Evolutionary conservation across 2,797 vertebrate species (phyloP).

Genomic region (Odontamblyopus lacepedii): DNA sequence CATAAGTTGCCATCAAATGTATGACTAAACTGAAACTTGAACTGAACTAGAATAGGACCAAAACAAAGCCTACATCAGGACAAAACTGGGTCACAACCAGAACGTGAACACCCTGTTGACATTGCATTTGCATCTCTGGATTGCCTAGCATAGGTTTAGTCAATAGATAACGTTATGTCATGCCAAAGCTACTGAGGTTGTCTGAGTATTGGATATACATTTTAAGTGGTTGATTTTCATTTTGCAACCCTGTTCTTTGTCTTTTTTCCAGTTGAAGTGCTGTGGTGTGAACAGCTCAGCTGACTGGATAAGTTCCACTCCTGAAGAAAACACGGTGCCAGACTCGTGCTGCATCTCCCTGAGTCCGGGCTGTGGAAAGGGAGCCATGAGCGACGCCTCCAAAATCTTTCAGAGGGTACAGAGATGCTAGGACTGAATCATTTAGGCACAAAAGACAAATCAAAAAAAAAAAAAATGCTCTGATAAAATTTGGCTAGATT

Average conservation of each 20-base stretch:
- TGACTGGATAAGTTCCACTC: slow-evolving; percentile 70
- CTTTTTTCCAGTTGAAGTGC: slow-evolving; percentile 77
- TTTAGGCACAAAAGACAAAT: background rate
- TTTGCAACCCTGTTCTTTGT: background rate
- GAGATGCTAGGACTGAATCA: background rate
- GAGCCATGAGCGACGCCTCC: slow-evolving; percentile 15
- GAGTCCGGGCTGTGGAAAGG: slow-evolving; percentile 53
- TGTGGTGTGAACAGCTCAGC: slow-evolving; percentile 77
- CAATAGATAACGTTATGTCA: too few species aligned
- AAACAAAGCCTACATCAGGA: too few species aligned
- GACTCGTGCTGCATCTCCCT: slow-evolving; percentile 81
- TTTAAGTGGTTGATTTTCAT: too few species aligned
- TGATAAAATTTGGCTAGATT: background rate
- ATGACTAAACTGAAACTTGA: too few species aligned
- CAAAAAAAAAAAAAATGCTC: background rate
- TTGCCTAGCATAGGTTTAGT: too few species aligned
- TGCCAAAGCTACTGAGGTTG: too few species aligned
- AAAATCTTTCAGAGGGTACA: slow-evolving; percentile 74
- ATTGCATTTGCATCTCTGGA: too few species aligned
- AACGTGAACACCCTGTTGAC: too few species aligned
- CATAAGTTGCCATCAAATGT: too few species aligned
- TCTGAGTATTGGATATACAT: too few species aligned
- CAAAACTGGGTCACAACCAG: background rate
- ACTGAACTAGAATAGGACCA: too few species aligned
- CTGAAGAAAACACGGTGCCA: slow-evolving; percentile 57